Evolutionary conservation across 1,140 invertebrate species (phyloP).

Genomic region (Chironomus tepperi): DNA sequence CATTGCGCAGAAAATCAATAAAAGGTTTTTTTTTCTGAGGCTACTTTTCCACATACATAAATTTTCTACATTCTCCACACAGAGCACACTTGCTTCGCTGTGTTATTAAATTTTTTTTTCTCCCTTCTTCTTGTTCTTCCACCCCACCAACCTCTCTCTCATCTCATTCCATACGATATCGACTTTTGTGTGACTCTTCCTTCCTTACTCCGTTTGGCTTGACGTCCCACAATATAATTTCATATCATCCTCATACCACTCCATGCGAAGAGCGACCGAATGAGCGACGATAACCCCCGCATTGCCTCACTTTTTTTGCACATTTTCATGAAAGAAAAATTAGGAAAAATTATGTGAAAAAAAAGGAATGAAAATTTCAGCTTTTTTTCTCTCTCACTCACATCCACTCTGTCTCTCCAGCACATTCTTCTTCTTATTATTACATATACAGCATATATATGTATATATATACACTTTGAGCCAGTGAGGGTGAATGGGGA

Average conservation of each 20-base stretch:
- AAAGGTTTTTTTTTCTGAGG: conserved; percentile 21
- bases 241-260: not conserved
- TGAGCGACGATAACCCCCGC: too few relatives aligned
- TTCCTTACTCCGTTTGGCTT: not conserved
- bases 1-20: conserved; percentile 24
- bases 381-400: not conserved
- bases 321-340: not conserved
- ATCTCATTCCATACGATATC: too few relatives aligned
- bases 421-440: too few relatives aligned
- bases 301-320: not conserved
- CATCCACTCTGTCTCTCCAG: not conserved
- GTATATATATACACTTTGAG: not conserved
- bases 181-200: not conserved
- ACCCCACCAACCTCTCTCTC: not conserved
- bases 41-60: conserved; percentile 23
- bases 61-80: conserved; percentile 21
- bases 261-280: too few relatives aligned
- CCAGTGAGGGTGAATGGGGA: not conserved
- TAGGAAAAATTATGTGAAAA: conserved; percentile 19
- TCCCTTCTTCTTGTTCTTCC: not conserved
- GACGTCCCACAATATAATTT: not conserved
- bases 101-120: conserved; percentile 7
- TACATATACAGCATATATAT: too few relatives aligned
- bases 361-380: not conserved
- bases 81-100: conserved; percentile 17